phyloP scores from a whole-genome alignment of 2,888 invertebrate species.

The Melanostoma mellinum region DNA sequence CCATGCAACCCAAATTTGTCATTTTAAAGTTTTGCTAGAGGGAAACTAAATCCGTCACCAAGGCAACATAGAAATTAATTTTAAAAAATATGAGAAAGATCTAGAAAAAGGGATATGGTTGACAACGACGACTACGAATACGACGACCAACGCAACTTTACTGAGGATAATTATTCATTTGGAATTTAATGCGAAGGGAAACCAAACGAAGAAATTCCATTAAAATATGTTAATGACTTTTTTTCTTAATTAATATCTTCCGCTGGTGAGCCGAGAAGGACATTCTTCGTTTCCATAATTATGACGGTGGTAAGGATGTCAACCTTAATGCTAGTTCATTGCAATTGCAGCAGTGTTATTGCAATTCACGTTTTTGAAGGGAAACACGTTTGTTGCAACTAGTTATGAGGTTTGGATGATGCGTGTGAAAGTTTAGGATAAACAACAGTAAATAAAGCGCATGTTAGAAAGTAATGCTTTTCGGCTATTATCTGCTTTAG shows the following conservation, averaged over 20 bases:
- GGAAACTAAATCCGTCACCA: conserved; percentile 17
- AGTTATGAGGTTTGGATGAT: neutral
- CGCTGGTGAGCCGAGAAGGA: conserved; percentile 41
- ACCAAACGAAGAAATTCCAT: conserved; percentile 50
- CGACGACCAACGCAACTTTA: conserved; percentile 6
- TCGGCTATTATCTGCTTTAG: too few relatives aligned
- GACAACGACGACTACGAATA: neutral
- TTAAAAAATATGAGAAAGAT: conserved; percentile 26
- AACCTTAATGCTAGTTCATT: conserved; percentile 34
- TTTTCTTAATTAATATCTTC: conserved; percentile 63
- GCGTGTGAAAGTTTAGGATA: too few relatives aligned
- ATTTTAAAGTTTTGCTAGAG: conserved; percentile 11
- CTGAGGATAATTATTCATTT: conserved; percentile 39
- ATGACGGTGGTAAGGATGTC: conserved; percentile 14
- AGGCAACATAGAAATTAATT: conserved; percentile 10
- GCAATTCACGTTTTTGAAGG: conserved; percentile 2
- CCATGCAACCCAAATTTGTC: conserved; percentile 26
- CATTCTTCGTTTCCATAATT: conserved; percentile 29
- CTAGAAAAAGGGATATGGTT: conserved; percentile 1
- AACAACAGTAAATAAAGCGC: too few relatives aligned
- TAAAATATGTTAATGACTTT: conserved; percentile 68
- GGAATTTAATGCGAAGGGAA: conserved; percentile 41
- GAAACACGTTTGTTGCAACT: neutral
- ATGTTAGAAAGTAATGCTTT: too few relatives aligned
- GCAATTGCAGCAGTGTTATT: conserved; percentile 26